A percentile compares a stretch with the other conserved stretches of the same genome.
Conservation (phyloP, 2,888 invertebrate species). For the Glyphotaelius pellucidus region DNA sequence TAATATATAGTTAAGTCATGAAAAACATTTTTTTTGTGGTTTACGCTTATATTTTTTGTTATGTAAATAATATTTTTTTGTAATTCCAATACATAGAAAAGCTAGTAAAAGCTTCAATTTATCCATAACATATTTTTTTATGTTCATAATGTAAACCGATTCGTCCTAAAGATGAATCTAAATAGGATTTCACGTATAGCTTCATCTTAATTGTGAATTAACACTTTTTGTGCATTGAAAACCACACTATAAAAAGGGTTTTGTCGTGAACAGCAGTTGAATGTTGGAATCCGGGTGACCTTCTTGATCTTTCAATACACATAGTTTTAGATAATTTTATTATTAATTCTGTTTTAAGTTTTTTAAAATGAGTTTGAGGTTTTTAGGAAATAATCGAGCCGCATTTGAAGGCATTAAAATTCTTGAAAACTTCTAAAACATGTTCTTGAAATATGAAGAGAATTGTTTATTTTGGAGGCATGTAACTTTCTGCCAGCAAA, state of each 20-base stretch:
- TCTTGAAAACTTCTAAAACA: neutral
- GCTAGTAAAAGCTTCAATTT: no score
- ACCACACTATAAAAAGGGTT: neutral
- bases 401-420: neutral
- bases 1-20: no score
- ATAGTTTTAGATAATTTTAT: no score
- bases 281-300: neutral
- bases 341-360: neutral
- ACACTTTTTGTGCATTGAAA: neutral
- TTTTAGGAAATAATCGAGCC: neutral
- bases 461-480: neutral
- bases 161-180: no score
- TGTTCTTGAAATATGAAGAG: neutral
- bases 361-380: neutral
- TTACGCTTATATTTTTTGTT: no score
- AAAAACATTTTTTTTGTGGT: no score
- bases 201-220: no score
- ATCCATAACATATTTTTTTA: no score
- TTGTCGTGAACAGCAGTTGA: neutral
- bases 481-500: neutral
- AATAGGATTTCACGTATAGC: no score
- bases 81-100: no score
- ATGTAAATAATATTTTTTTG: no score
- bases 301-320: neutral
- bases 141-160: no score